Evolutionary conservation across 92 coral and sea anemone genomes (phyloP), one percentile per base, ranked within the genome.

Genomic region (Palythoa heliodiscus): DNA sequence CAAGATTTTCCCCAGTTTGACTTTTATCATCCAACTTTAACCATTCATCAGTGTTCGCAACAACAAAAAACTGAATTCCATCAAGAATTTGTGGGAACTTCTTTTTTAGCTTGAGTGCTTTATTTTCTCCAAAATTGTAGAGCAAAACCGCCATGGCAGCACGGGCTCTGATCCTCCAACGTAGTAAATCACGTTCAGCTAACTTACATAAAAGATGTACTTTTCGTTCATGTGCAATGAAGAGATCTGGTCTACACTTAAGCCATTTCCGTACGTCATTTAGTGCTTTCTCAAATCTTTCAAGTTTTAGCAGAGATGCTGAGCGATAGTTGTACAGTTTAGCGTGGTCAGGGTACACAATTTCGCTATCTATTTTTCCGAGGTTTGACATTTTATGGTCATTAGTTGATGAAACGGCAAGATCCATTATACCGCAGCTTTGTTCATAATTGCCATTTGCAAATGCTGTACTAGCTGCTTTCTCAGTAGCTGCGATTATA

Each of bases 111-210:
- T 60, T 19, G 17, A 2, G 4, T 1, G 72, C 60, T 39, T 38
- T 20, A 50, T 10, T 10, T 11, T 78, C 38, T n/a, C 71, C 71
- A 78, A 78, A 78, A 57, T 2, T 17, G 38, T 39, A 61, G 0
- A 78, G 54, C 10, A 78, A 20, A 19, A 78, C 29, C 1, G 83
- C 83, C 70, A 58, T 58, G 71, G 83, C 83, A 17, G 55, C 83
- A 35, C 83, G 83, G 20, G 83, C 83, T 60, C 71, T 78, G 52
- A 37, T 19, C 64, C 47, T 78, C 83, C 83, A 78, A 19, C 38
- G 47, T n/a, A 52, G 70, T 57, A 9, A 9, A 9, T 37, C 22
- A 0, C 29, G 7, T 58, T 78, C 54, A 8, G 83, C 83, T 7
- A 78, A 55, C 22, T 57, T 78, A 22, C 83, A 78, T 14, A 78